Evolutionary conservation across 2,888 invertebrate genomes (phyloP), one percentile per base, ranked within the genome.

Genomic region (Xiphydria camelus): DNA sequence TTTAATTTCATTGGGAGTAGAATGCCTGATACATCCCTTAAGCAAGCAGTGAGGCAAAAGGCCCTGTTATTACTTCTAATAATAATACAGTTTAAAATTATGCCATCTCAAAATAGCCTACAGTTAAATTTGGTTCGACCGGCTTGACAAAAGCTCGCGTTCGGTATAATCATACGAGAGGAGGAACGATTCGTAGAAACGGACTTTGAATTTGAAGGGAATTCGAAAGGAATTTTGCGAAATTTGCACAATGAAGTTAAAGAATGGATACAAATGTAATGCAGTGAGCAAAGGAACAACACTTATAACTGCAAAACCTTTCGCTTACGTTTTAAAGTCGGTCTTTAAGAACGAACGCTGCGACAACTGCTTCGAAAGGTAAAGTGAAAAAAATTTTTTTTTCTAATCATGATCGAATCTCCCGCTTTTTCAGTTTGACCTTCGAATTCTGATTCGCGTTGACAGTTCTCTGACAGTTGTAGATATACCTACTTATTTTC

Each of bases 281-380:
- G 19, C 46, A 7, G 45, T 61, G 4, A 15, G 4, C 7, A 46
- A 38, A 43, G 57, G 50, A 18, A 49, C 47, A 6, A 44, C 55
- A 32, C 51, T 61, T 44, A 48, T 58, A 37, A 55, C 36, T 5
- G 47, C 47, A n/a, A 45, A 57, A 45, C 58, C 58, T n/a, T 58
- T 58, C 44, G 52, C 49, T 12, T 52, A 60, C 36, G 22, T 53
- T 35, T 46, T 59, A 32, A 51, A 34, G 39, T 48, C 52, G 4
- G 25, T 42, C 10, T 42, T 51, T 20, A 52, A 55, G 9, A 35
- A 31, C 20, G 48, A 60, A 33, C 51, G 46, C 41, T 59, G 59
- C 20, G 59, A 59, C 26, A 21, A 61, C 38, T 59, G 60, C 44
- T 49, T 59, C 19, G 41, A 31, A 37, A 59, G 59, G 59, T 59